Evolutionary conservation across 2,797 vertebrate genomes (phyloP).

Genomic region (Epinephelus awoara): DNA sequence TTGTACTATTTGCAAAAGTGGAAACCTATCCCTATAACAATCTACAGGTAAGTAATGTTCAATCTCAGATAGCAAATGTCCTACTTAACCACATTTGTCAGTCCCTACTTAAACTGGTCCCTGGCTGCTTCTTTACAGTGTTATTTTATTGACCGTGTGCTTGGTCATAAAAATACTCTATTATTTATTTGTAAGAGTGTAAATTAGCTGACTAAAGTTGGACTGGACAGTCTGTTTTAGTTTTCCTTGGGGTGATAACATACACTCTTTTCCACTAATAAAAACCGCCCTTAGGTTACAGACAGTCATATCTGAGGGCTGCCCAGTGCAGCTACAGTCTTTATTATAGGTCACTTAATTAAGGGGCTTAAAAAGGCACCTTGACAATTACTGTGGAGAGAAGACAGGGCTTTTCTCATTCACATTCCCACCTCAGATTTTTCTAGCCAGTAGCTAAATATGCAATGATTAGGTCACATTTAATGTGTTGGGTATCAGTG

Average conservation of each 20-base stretch:
- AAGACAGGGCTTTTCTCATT: conserved; percentile 2
- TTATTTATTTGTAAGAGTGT: background rate
- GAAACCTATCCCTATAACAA: background rate
- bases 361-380: conserved; percentile 27
- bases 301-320: conserved; percentile 2
- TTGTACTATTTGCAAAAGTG: background rate
- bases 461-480: conserved; percentile 1
- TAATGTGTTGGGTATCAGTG: background rate
- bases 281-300: background rate
- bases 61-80: background rate
- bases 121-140: background rate
- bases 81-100: conserved; percentile 1
- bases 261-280: background rate
- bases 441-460: conserved; percentile 1
- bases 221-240: background rate
- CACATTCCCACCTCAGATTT: conserved; percentile 1
- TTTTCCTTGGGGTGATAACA: background rate
- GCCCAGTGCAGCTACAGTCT: conserved; percentile 15
- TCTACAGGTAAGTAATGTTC: background rate
- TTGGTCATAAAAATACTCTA: background rate
- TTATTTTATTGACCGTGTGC: background rate
- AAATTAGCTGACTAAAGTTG: conserved; percentile 1
- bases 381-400: conserved; percentile 14
- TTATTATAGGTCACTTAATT: conserved; percentile 39
- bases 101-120: background rate